Conservation (phyloP, 2,797 vertebrate genomes). For the Enteromius argenteus region DNA sequence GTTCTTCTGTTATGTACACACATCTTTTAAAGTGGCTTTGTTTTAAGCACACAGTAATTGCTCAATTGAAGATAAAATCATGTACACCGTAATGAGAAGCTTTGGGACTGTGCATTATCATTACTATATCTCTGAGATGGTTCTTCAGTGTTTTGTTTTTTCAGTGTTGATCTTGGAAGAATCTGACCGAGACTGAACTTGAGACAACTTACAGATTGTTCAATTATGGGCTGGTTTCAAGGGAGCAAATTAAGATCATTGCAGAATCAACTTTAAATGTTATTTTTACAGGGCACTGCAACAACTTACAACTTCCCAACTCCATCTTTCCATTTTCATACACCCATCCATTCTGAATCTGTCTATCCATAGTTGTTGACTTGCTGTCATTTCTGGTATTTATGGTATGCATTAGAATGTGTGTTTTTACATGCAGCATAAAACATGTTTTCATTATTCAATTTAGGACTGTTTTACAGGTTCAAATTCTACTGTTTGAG, state of each 20-base stretch:
- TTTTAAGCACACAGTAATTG: conserved; percentile 27
- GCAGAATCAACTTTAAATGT: neutral
- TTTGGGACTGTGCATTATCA: neutral
- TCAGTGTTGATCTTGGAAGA: neutral
- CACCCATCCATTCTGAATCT: neutral
- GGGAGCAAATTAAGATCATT: neutral
- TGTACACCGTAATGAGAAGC: neutral
- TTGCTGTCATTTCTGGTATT: neutral
- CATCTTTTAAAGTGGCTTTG: conserved; percentile 21
- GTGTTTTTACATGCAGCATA: neutral
- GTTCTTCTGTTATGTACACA: conserved; percentile 24
- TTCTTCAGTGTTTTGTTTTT: neutral
- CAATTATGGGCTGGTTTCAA: neutral
- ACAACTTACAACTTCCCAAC: neutral
- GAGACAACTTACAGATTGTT: neutral
- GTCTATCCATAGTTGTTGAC: neutral
- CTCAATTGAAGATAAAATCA: neutral
- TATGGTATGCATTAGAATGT: neutral
- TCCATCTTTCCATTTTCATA: neutral
- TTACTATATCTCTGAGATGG: neutral
- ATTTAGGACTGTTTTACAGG: neutral
- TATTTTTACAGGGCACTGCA: neutral
- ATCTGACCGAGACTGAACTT: neutral
- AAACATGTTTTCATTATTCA: neutral
- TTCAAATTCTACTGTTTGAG: neutral